These are phyloP conservation scores for Leuctra nigra DNA, from an alignment of 2,888 invertebrate species.

Conservation along the genomic window DNA sequence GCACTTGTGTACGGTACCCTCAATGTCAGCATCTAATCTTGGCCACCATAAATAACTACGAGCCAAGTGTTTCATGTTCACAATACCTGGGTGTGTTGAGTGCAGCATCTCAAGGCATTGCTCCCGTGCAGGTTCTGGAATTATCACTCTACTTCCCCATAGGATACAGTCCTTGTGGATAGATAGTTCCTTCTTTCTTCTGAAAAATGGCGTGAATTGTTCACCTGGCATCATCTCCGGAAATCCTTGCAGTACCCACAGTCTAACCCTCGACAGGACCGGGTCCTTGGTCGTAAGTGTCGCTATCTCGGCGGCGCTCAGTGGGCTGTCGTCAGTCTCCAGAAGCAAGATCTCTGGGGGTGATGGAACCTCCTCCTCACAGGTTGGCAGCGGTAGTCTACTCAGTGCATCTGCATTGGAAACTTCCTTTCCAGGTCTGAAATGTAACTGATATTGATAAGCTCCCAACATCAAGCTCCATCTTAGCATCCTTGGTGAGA, in stretches of 20 bases:
- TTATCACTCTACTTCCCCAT: not conserved
- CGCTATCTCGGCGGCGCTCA: too few relatives aligned
- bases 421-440: too few relatives aligned
- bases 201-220: not conserved
- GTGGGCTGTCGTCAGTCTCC: not conserved
- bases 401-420: slow-evolving; percentile 24
- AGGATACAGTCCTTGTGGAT: not conserved
- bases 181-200: not conserved
- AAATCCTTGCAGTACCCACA: not conserved
- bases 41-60: slow-evolving; percentile 10
- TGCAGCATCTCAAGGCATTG: not conserved
- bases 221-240: not conserved
- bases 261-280: not conserved
- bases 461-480: slow-evolving; percentile 15
- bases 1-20: not conserved
- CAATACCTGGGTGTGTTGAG: not conserved
- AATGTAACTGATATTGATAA: slow-evolving; percentile 21
- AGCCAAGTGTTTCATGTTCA: not conserved
- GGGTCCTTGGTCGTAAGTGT: not conserved
- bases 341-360: not conserved
- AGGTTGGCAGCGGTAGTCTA: too few relatives aligned
- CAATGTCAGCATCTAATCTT: not conserved
- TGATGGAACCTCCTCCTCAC: too few relatives aligned
- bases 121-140: not conserved
- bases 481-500: slow-evolving; percentile 14